These are phyloP conservation scores for Nomada ferruginata DNA, from an alignment of 2,888 invertebrate species.

Conservation along the genomic window DNA sequence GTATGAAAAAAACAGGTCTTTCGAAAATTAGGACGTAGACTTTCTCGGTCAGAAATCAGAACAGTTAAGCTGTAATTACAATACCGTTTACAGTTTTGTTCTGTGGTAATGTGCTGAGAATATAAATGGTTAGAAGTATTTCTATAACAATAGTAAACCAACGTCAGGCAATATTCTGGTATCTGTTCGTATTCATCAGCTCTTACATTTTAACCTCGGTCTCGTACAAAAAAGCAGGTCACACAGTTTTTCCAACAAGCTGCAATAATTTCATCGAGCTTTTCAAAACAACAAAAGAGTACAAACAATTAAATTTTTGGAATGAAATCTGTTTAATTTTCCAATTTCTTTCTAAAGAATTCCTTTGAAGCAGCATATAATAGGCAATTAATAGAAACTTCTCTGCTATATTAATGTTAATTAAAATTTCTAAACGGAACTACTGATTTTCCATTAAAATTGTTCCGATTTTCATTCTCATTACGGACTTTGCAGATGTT, in stretches of 20 bases:
- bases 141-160: neutral
- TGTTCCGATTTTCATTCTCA: too few relatives aligned
- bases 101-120: too few relatives aligned
- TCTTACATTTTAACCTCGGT: constrained; percentile 10
- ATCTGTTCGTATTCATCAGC: constrained; percentile 8
- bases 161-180: neutral
- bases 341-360: neutral
- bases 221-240: constrained; percentile 4
- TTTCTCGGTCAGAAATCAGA: neutral
- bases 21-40: neutral
- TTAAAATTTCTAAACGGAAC: too few relatives aligned
- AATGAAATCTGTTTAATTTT: neutral
- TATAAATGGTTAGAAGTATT: constrained; percentile 1
- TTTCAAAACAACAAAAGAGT: neutral
- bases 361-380: neutral
- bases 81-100: neutral
- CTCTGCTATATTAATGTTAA: too few relatives aligned
- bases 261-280: neutral
- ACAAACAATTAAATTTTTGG: neutral
- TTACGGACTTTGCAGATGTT: too few relatives aligned
- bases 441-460: too few relatives aligned
- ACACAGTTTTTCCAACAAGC: neutral
- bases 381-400: too few relatives aligned
- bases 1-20: too few relatives aligned
- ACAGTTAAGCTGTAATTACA: neutral